These are phyloP conservation scores for Mythimna impura DNA, from an alignment of 2,888 invertebrate genomes.

Conservation along the genomic window DNA sequence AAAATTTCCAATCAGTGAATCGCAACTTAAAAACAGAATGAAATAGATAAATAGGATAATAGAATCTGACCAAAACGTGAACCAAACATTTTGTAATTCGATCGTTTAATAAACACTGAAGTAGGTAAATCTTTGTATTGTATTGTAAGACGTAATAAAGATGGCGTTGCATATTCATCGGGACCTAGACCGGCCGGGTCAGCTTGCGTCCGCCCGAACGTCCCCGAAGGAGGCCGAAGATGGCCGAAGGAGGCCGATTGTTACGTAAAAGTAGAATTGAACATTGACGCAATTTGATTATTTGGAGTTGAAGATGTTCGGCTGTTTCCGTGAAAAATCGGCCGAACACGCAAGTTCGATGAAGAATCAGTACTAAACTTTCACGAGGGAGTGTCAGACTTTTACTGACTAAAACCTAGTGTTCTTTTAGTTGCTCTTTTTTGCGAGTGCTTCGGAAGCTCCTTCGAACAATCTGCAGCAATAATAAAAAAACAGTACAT, in stretches of 20 bases:
- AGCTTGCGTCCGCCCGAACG: constrained; percentile 40
- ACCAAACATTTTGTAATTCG: constrained; percentile 38
- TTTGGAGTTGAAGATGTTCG: not conserved
- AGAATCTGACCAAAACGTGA: constrained; percentile 3
- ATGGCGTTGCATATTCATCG: constrained; percentile 58
- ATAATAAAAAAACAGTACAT: too few species aligned
- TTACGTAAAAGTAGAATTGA: constrained; percentile 20
- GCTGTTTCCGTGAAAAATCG: constrained; percentile 6
- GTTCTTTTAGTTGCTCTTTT: too few species aligned
- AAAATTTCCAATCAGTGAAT: too few species aligned
- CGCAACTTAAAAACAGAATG: not conserved
- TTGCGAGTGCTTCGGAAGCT: too few species aligned
- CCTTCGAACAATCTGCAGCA: too few species aligned
- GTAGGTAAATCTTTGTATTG: constrained; percentile 45
- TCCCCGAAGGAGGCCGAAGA: constrained; percentile 14
- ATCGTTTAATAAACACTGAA: constrained; percentile 19
- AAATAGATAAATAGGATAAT: constrained; percentile 4
- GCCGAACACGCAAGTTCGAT: not conserved
- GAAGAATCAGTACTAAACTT: too few species aligned
- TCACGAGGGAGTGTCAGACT: too few species aligned
- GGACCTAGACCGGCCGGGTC: constrained; percentile 59
- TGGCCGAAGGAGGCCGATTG: constrained; percentile 2
- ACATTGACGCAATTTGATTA: constrained; percentile 4
- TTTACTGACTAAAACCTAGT: too few species aligned
- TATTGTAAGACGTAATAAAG: constrained; percentile 53